Conservation (phyloP, 2,888 invertebrate species). For the Capitulum mitella region DNA sequence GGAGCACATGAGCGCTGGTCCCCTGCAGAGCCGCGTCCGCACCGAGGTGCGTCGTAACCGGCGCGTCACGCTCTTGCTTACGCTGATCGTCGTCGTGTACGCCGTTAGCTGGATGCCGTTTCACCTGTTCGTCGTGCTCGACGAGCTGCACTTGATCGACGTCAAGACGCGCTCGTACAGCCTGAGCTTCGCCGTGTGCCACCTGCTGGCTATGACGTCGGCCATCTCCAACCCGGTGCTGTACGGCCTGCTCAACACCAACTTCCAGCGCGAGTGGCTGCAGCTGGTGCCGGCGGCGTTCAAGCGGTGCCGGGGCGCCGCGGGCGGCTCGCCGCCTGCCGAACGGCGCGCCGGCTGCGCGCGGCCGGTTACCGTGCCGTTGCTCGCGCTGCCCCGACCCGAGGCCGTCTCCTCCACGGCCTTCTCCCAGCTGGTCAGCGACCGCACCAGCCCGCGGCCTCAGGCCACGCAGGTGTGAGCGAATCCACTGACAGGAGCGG, state of each 20-base stretch:
- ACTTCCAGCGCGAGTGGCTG: slow-evolving; percentile 47
- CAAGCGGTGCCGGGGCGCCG: too few relatives aligned
- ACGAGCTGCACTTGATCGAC: slow-evolving; percentile 41
- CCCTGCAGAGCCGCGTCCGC: slow-evolving; percentile 29
- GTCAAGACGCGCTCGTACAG: slow-evolving; percentile 31
- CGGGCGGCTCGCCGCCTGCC: too few relatives aligned
- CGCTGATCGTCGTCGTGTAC: slow-evolving; percentile 50
- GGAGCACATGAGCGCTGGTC: slow-evolving; percentile 39
- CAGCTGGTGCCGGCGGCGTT: slow-evolving; percentile 34
- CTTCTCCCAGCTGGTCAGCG: background rate
- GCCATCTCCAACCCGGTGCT: slow-evolving; percentile 54
- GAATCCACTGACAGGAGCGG: too few relatives aligned
- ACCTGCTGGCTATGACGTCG: slow-evolving; percentile 52
- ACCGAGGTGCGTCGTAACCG: slow-evolving; percentile 39
- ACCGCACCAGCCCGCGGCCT: background rate
- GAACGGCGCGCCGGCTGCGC: slow-evolving; percentile 25
- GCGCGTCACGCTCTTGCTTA: slow-evolving; percentile 46
- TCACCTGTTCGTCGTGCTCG: slow-evolving; percentile 49
- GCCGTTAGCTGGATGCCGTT: slow-evolving; percentile 53
- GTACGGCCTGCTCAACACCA: slow-evolving; percentile 56
- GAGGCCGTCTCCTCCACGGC: background rate
- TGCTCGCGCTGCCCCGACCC: background rate
- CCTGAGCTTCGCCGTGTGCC: slow-evolving; percentile 48
- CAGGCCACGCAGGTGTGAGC: background rate
- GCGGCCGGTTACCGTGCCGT: background rate